phyloP scores from a whole-genome alignment of 2,888 invertebrate species.

The Disparrhopalites patrizii region DNA sequence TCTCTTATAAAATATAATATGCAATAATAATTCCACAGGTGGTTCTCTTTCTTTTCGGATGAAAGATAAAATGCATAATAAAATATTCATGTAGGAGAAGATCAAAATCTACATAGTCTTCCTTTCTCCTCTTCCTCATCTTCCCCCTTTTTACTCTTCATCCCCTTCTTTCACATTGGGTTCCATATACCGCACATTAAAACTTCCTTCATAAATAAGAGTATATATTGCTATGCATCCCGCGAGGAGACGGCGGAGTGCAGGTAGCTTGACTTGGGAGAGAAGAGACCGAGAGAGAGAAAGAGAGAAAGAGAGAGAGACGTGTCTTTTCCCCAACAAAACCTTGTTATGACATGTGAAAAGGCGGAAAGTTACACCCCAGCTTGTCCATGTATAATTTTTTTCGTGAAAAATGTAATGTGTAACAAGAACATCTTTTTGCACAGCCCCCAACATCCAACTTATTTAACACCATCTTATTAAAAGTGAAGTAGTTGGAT shows the following conservation, averaged over 20 bases:
- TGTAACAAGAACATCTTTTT: constrained; percentile 9
- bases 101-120: not conserved
- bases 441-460: not conserved
- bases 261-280: too few species aligned
- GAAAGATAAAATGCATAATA: not conserved
- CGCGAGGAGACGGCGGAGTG: too few species aligned
- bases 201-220: too few species aligned
- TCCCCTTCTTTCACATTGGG: too few species aligned
- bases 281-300: too few species aligned
- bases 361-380: constrained; percentile 14
- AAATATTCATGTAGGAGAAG: not conserved
- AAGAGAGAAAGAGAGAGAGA: too few species aligned
- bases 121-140: not conserved
- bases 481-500: not conserved
- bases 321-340: not conserved
- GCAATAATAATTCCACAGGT: constrained; percentile 3
- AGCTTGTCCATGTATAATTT: not conserved
- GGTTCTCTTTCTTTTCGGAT: not conserved
- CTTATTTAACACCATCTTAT: constrained; percentile 4
- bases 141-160: not conserved
- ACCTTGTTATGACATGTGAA: constrained; percentile 11
- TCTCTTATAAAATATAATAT: not conserved
- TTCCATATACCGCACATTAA: too few species aligned
- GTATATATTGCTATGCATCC: too few species aligned
- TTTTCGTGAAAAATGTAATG: too few species aligned